Percentiles rank a stretch among this genome's conserved stretches.
These are phyloP conservation scores for Triplophysa tibetana DNA, from an alignment of 2,113 vertebrate species.

Conservation along the genomic window DNA sequence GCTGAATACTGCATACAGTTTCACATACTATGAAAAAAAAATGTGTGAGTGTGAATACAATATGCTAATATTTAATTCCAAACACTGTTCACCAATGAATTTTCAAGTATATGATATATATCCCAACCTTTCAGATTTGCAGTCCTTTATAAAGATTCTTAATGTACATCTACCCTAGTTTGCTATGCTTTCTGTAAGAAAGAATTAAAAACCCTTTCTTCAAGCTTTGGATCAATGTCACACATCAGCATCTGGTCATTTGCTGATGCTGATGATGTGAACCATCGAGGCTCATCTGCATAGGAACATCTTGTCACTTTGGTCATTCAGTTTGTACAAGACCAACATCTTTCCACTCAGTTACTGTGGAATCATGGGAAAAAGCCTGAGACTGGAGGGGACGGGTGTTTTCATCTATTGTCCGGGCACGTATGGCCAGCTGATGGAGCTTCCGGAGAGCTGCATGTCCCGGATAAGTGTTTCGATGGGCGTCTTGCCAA, in stretches of 20 bases:
- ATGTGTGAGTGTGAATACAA: background rate
- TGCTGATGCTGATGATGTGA: constrained; percentile 2
- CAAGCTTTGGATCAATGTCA: constrained; percentile 39
- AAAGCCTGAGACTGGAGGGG: background rate
- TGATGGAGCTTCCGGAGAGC: constrained; percentile 94
- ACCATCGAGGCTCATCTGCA: constrained; percentile 46
- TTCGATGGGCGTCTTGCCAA: constrained; percentile 96
- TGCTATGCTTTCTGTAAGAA: constrained; percentile 50
- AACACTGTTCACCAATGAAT: constrained; percentile 31
- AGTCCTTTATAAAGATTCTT: constrained; percentile 50
- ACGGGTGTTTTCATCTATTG: constrained; percentile 68
- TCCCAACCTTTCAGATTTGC: constrained; percentile 48
- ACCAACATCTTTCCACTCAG: constrained; percentile 34
- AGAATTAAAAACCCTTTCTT: constrained; percentile 29
- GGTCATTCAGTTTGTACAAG: constrained; percentile 40
- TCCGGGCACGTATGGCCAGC: constrained; percentile 88
- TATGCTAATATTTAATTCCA: constrained; percentile 10
- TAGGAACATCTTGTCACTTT: constrained; percentile 36
- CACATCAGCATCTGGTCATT: background rate
- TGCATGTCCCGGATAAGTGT: constrained; percentile 98
- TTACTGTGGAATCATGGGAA: constrained; percentile 45
- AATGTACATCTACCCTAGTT: constrained; percentile 52
- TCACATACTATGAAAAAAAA: background rate
- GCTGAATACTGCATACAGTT: constrained; percentile 8
- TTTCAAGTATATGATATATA: constrained; percentile 61